These are phyloP conservation scores for Araneus ventricosus DNA, from an alignment of 1,140 invertebrate genomes.

Conservation along the genomic window DNA sequence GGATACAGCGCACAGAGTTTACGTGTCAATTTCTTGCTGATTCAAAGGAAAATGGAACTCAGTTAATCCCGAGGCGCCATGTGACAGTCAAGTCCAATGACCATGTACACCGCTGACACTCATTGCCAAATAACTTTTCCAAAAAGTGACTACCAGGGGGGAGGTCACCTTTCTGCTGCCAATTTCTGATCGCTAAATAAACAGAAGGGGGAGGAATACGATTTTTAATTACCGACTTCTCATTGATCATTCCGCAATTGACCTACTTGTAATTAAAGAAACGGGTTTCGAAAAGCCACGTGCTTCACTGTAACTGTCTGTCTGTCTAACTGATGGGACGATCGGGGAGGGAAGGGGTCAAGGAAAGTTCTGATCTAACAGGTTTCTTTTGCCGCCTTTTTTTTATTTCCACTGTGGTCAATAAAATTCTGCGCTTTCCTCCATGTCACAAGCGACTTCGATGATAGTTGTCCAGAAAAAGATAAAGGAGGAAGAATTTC, in stretches of 20 bases:
- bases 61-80: neutral
- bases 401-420: neutral
- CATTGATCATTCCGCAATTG: neutral
- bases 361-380: neutral
- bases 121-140: neutral
- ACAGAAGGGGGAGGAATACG: neutral
- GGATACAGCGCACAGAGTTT: too few species aligned
- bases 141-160: neutral
- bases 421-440: neutral
- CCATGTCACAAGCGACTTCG: neutral
- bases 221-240: neutral
- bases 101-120: neutral
- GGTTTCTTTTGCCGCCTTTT: neutral
- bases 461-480: neutral
- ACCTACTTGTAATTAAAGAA: slow-evolving; percentile 1
- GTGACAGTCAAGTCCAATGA: neutral
- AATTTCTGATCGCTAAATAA: neutral
- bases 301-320: neutral
- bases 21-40: too few species aligned
- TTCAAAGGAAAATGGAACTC: neutral
- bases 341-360: neutral
- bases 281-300: neutral
- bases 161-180: neutral
- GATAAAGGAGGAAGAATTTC: too few species aligned
- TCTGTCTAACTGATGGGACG: neutral